Evolutionary conservation across 1,140 invertebrate species (phyloP).

Genomic region (Papilio polyxenes): DNA sequence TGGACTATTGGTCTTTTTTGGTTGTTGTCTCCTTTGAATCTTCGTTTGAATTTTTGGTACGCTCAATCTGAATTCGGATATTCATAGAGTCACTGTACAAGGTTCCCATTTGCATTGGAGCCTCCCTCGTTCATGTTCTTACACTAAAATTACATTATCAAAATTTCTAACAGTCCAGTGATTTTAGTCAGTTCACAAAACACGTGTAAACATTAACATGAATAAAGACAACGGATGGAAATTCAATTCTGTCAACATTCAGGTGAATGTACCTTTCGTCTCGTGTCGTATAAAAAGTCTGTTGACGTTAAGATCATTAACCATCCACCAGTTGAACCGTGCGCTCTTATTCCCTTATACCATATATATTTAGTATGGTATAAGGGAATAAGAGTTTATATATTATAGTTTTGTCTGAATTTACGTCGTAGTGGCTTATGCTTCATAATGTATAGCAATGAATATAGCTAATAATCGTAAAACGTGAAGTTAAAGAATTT

Average conservation of each 20-base stretch:
- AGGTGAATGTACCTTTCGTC: neutral
- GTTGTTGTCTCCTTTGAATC: too few species aligned
- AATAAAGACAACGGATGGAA: neutral
- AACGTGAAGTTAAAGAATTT: slow-evolving; percentile 2
- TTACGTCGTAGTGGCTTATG: neutral
- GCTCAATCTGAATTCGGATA: neutral
- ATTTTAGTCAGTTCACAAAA: neutral
- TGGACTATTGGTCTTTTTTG: too few species aligned
- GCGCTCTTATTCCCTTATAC: neutral
- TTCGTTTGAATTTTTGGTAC: too few species aligned
- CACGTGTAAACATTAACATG: neutral
- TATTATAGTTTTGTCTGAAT: neutral
- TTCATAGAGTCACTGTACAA: neutral
- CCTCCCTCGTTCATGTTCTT: too few species aligned
- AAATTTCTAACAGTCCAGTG: neutral
- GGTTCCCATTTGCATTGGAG: too few species aligned
- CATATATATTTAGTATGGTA: too few species aligned
- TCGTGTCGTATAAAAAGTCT: neutral
- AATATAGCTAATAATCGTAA: slow-evolving; percentile 15
- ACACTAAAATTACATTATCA: neutral
- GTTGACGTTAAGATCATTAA: neutral
- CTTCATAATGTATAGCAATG: neutral
- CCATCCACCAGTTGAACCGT: neutral
- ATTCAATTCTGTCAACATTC: neutral
- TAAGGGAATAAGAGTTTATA: too few species aligned